phyloP scores from a whole-genome alignment of 2,113 vertebrate genomes.

The Mandrillus leucophaeus region DNA sequence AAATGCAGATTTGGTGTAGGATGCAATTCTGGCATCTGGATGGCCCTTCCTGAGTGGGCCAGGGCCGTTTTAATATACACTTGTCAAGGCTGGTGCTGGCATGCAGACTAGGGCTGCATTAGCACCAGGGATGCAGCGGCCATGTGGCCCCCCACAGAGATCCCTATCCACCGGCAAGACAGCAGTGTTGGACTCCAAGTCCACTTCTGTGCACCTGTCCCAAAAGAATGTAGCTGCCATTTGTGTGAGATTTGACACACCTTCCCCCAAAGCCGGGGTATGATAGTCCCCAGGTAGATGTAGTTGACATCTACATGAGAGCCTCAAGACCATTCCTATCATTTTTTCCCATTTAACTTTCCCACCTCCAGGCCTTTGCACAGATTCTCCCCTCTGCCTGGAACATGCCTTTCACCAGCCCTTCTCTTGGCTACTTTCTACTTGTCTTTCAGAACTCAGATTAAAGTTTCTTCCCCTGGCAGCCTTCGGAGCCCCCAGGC shows the following conservation, averaged over 20 bases:
- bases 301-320: neutral
- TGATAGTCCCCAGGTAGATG: neutral
- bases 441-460: neutral
- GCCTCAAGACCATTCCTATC: neutral
- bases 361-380: neutral
- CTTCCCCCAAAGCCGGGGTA: neutral
- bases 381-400: neutral
- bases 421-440: neutral
- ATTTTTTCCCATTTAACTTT: neutral
- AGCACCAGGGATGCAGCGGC: neutral
- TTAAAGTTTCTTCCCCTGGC: neutral
- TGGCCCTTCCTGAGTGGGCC: neutral
- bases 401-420: neutral
- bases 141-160: neutral
- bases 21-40: neutral
- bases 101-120: neutral
- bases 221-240: neutral
- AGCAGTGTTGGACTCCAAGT: neutral
- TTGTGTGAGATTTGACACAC: neutral
- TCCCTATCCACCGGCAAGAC: neutral
- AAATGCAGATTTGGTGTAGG: neutral
- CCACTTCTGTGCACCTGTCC: neutral
- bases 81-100: neutral
- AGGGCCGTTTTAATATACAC: neutral
- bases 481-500: neutral